Evolutionary conservation across 2,797 vertebrate species (phyloP), one percentile per base, ranked within the genome.

Genomic region (Chiloscyllium punctatum): DNA sequence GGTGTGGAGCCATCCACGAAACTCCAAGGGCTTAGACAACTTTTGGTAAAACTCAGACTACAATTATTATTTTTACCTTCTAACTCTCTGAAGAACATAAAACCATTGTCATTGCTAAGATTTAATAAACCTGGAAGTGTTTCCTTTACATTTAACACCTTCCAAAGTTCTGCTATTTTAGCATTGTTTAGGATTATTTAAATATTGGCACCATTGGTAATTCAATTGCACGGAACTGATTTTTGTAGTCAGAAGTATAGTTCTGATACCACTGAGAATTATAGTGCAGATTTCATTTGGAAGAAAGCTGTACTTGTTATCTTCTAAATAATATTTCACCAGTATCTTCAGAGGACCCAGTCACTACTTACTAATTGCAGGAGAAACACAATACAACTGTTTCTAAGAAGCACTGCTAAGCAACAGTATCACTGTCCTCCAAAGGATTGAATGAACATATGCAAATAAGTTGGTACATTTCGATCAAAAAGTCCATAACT

Each of bases 191-290:
- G 27, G 15, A 42, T 74, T 18, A 25, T 74, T 74, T 94, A 25
- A 94, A 74, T 94, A 74, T 90, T 90, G 87, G 87, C 87, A 62
- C 51, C 51, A 62, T 48, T 51, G 69, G 42, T 69, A 94, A 71
- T 94, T 94, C 69, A 94, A 72, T 94, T 30, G 69, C 33, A 33
- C 4, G 51, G 94, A 51, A 72, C 42, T 74, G 69, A 74, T 94
- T 94, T 74, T 51, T 94, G 53, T 16, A 48, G 48, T 74, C 68
- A 72, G 21, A 68, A 94, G 27, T 71, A 48, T 33, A 53, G 42
- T 51, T 94, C 69, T 94, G 69, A 30, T 51, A 48, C n/a, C 53
- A 48, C 69, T 71, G 25, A 72, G 71, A 94, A 74, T 74, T 72
- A 42, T 68, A 94, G 72, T 48, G 68, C 23, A 27, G 25, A 42